Conservation (phyloP, 2,888 invertebrate genomes). For the Gandaritis pyraliata region DNA sequence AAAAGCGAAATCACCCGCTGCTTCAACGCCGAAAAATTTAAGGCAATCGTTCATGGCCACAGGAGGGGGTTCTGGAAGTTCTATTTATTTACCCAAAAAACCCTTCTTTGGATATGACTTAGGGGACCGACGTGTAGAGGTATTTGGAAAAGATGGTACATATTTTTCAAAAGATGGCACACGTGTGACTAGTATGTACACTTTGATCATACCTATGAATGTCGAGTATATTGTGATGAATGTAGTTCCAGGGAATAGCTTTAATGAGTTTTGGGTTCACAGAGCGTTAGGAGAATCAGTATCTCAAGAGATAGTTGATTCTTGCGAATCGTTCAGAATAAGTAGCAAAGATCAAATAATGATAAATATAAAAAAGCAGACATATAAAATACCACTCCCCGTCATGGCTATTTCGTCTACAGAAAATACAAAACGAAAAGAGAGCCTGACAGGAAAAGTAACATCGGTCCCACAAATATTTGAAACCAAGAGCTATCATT, state of each 20-base stretch:
- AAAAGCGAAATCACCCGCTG: conserved; percentile 54
- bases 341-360: conserved; percentile 64
- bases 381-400: conserved; percentile 48
- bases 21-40: conserved; percentile 49
- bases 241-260: conserved; percentile 62
- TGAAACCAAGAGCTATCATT: conserved; percentile 59
- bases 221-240: conserved; percentile 66
- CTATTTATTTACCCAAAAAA: conserved; percentile 49
- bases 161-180: conserved; percentile 76
- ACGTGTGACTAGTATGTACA: conserved; percentile 61
- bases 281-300: conserved; percentile 61
- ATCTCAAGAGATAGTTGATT: conserved; percentile 49
- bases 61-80: conserved; percentile 33
- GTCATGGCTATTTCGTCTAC: conserved; percentile 33
- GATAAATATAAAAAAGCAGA: conserved; percentile 68
- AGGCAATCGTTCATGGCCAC: conserved; percentile 44
- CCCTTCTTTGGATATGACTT: conserved; percentile 72
- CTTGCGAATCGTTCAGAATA: conserved; percentile 71
- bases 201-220: conserved; percentile 69
- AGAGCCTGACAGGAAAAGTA: conserved; percentile 40
- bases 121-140: conserved; percentile 73
- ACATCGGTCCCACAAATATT: conserved; percentile 40
- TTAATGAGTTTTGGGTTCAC: conserved; percentile 72
- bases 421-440: conserved; percentile 47
- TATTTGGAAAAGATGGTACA: conserved; percentile 70